Base-by-base conservation (phyloP, 2,888 invertebrate species). In the Nemoura dubitans region DNA sequence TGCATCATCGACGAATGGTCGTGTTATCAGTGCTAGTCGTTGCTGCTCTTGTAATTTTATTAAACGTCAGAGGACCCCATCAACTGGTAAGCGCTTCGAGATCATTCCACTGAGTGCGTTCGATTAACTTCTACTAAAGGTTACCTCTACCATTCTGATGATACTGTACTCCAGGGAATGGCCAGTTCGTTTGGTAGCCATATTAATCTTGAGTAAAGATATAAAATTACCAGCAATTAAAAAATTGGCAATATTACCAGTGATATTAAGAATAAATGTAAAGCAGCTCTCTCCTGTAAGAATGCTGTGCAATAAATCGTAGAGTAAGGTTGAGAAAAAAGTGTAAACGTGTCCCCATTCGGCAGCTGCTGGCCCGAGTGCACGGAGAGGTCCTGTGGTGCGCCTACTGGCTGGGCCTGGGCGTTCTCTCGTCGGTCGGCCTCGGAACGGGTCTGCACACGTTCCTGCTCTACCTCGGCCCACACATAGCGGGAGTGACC, bases 401-500 rank as follows among this genome's bases (percentile, higher is more conserved):
- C 93, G 92, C 95, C 21, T 98, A 98, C 93, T 99, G 98, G 98
- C 93, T 98, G 88, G 95, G 97, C 16, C 94, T 99, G 83, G 99
- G 99, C 25, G 96, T 99, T 76, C 94, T 99, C 89, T 99, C 99
- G 77, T 99, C 99, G 0, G 98, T 99, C 86, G 99, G 99, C 0
- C 94, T 99, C 86, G 99, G 99, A 77, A 99, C 99, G 0, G 99
- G 99, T 0, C 94, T 99, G 86, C 99, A 99, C 92, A 99, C 99
- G 87, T 99, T 99, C 93, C 94, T 99, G 85, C 93, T 99, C 88
- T 99, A 99, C 92, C 93, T 99, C 90, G 99, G 99, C n/a, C 99
- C 99, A 42, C 99, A 99, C 91, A 99, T 99, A 92, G 99, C 99
- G 87, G 95, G 97, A 87, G 99, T 99, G 80, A 99, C 99, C 1